Conservation (phyloP, 2,888 invertebrate genomes). For the Lepetodrilus schrolli region DNA sequence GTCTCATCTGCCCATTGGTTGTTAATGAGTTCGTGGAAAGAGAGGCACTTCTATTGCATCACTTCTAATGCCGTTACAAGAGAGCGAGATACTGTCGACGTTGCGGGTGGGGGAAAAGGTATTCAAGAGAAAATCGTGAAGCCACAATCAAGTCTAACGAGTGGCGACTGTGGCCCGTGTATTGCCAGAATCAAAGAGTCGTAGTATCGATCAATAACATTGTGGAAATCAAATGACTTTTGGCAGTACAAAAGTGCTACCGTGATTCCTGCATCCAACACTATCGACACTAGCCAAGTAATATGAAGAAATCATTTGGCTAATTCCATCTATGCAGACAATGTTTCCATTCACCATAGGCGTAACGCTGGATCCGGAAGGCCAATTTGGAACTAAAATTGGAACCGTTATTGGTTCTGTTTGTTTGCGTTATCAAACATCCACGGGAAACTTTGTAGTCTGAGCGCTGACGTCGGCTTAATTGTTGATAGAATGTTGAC, state of each 20-base stretch:
- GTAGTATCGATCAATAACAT: conserved; percentile 4
- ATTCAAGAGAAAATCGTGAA: background rate
- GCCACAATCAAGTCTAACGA: conserved; percentile 3
- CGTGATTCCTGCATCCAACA: conserved; percentile 10
- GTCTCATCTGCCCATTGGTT: background rate
- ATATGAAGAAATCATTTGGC: conserved; percentile 25
- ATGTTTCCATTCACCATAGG: conserved; percentile 2
- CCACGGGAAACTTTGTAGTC: too few species aligned
- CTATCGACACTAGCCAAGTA: conserved; percentile 20
- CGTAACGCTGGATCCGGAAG: conserved; percentile 3
- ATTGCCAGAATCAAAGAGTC: conserved; percentile 13
- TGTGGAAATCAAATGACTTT: conserved; percentile 25
- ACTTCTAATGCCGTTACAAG: background rate
- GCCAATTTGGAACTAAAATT: conserved; percentile 7
- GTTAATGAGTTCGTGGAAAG: background rate
- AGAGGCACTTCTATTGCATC: conserved; percentile 9
- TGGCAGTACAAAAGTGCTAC: conserved; percentile 23
- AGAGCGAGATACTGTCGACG: background rate
- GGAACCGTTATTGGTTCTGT: conserved; percentile 4
- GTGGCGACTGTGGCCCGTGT: background rate
- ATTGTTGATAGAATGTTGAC: background rate
- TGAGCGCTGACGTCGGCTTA: background rate
- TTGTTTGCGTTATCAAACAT: conserved; percentile 1
- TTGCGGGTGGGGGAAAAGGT: background rate
- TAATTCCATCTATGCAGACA: conserved; percentile 19